These are phyloP conservation scores for Leuctra nigra DNA, from an alignment of 2,888 invertebrate species.

Conservation along the genomic window DNA sequence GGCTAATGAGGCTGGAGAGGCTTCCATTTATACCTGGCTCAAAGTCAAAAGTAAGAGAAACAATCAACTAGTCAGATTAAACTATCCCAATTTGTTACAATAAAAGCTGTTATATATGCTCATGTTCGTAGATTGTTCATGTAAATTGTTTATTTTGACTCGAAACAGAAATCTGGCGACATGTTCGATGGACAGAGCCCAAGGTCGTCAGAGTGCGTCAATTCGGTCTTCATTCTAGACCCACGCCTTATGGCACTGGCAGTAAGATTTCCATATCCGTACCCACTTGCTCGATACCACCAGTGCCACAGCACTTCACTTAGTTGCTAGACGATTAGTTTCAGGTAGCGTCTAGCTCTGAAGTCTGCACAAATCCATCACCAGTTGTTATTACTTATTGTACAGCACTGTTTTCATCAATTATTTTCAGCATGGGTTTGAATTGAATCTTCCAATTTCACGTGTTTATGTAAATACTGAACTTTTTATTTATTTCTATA, in stretches of 20 bases:
- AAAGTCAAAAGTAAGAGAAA: slow-evolving; percentile 85
- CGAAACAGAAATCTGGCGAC: slow-evolving; percentile 37
- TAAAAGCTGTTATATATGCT: background rate
- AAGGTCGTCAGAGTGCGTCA: slow-evolving; percentile 42
- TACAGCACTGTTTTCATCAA: slow-evolving; percentile 11
- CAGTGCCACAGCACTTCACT: slow-evolving; percentile 4
- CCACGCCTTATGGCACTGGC: slow-evolving; percentile 23
- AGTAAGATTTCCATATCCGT: slow-evolving; percentile 21
- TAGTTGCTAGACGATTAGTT: slow-evolving; percentile 1
- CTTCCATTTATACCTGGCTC: slow-evolving; percentile 84
- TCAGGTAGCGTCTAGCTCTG: slow-evolving; percentile 10
- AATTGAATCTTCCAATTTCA: slow-evolving; percentile 6
- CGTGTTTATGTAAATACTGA: too few relatives aligned
- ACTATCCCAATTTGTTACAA: background rate
- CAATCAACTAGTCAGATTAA: background rate
- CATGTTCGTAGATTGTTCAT: background rate
- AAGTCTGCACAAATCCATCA: slow-evolving; percentile 1
- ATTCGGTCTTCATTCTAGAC: slow-evolving; percentile 39
- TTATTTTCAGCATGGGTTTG: slow-evolving; percentile 17
- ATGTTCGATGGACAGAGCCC: slow-evolving; percentile 41
- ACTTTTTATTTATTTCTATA: too few relatives aligned
- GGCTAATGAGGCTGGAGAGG: slow-evolving; percentile 83
- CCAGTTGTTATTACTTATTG: background rate
- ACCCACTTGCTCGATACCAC: background rate
- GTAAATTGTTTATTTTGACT: slow-evolving; percentile 28